Conservation (phyloP, 1,140 invertebrate species). For the Panulirus ornatus region DNA sequence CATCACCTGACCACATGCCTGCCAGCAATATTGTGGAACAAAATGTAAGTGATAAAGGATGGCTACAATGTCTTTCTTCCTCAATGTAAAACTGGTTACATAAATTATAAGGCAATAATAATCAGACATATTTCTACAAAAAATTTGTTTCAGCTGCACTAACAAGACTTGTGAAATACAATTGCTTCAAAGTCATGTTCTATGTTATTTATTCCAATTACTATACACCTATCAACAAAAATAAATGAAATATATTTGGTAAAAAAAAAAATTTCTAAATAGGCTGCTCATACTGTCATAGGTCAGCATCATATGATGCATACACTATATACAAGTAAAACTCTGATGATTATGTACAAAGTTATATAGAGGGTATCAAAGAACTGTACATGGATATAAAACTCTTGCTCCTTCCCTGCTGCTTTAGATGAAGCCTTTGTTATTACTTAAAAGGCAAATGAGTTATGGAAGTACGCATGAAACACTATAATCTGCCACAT, state of each 20-base stretch:
- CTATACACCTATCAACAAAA: conserved; percentile 14
- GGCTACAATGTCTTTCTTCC: conserved; percentile 4
- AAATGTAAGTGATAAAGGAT: background rate
- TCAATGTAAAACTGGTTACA: conserved; percentile 13
- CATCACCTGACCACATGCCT: background rate
- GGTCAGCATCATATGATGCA: conserved; percentile 16
- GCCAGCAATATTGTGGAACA: background rate
- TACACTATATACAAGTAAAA: conserved; percentile 42
- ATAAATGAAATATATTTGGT: conserved; percentile 23
- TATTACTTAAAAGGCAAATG: conserved; percentile 11
- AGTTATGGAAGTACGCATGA: conserved; percentile 3
- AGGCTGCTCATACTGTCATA: conserved; percentile 30
- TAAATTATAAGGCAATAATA: background rate
- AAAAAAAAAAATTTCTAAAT: conserved; percentile 31
- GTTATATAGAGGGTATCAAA: conserved; percentile 53
- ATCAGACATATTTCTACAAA: background rate
- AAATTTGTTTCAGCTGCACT: conserved; percentile 20
- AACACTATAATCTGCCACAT: background rate
- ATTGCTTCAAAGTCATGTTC: background rate
- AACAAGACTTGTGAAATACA: background rate
- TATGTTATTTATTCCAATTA: conserved; percentile 5
- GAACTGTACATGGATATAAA: conserved; percentile 43
- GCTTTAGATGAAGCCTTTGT: background rate
- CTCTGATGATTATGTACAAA: conserved; percentile 55
- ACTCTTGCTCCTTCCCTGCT: conserved; percentile 27